phyloP scores from a whole-genome alignment of 2,888 invertebrate genomes.

The Nemotelus pantherinus region DNA sequence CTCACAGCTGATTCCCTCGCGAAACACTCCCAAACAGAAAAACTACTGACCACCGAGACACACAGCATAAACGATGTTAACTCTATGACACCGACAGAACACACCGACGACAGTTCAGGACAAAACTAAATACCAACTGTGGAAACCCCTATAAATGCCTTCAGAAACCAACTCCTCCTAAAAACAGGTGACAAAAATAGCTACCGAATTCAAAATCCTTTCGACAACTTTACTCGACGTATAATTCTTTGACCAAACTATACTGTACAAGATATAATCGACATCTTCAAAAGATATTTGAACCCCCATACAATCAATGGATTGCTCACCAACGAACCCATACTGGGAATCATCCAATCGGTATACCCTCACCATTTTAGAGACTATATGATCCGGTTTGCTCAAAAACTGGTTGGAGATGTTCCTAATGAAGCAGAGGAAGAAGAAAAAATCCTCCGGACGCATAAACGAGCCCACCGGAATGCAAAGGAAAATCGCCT shows the following conservation, averaged over 20 bases:
- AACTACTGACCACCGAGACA: neutral
- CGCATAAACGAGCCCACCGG: neutral
- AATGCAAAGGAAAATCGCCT: neutral
- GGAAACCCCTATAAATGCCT: neutral
- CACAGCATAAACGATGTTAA: neutral
- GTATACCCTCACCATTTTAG: neutral
- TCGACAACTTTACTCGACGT: neutral
- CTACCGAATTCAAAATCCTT: neutral
- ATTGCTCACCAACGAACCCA: no score
- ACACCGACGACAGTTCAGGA: neutral
- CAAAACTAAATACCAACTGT: neutral
- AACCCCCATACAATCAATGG: neutral
- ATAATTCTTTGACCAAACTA: neutral
- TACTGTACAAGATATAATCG: neutral
- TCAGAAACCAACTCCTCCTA: no score
- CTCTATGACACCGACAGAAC: neutral
- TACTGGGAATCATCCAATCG: no score
- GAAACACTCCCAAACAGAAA: neutral
- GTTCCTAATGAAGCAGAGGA: neutral
- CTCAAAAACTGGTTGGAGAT: neutral
- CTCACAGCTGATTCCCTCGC: neutral
- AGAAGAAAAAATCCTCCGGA: neutral
- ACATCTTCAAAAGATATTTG: neutral
- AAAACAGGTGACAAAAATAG: neutral
- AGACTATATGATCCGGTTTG: neutral